These are phyloP conservation scores for Copsychus sechellarum DNA, from an alignment of 2,113 vertebrate genomes.

Conservation along the genomic window DNA sequence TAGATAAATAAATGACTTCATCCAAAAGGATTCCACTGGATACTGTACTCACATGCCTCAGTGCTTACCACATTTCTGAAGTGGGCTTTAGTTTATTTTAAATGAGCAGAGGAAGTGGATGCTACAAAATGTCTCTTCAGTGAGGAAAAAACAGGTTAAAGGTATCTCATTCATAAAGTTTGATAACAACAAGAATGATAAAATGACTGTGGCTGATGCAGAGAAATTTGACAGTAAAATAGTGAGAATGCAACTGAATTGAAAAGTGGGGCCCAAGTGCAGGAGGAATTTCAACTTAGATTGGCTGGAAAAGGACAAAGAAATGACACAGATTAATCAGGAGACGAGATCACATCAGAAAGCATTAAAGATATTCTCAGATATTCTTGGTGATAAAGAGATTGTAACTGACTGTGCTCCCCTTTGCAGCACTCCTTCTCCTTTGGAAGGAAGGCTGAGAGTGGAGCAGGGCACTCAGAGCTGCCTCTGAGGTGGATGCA, in stretches of 20 bases:
- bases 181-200: background rate
- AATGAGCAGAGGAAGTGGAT: background rate
- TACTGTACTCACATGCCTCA: background rate
- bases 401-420: background rate
- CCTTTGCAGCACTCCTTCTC: background rate
- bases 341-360: background rate
- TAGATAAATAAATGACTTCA: conserved; percentile 28
- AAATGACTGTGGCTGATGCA: background rate
- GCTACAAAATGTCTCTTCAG: background rate
- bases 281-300: background rate
- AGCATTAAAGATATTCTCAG: background rate
- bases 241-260: background rate
- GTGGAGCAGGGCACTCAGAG: fast-evolving
- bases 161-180: background rate
- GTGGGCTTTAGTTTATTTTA: background rate
- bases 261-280: background rate
- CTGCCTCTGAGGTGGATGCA: background rate
- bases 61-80: background rate
- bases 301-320: background rate
- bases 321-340: background rate
- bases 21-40: background rate
- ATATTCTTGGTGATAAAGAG: background rate
- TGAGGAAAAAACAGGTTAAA: background rate
- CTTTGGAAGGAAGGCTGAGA: background rate
- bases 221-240: background rate